A percentile compares a stretch with the other conserved stretches of the same genome.
These are phyloP conservation scores for Hippocampus comes DNA, from an alignment of 2,113 vertebrate genomes.

Conservation along the genomic window DNA sequence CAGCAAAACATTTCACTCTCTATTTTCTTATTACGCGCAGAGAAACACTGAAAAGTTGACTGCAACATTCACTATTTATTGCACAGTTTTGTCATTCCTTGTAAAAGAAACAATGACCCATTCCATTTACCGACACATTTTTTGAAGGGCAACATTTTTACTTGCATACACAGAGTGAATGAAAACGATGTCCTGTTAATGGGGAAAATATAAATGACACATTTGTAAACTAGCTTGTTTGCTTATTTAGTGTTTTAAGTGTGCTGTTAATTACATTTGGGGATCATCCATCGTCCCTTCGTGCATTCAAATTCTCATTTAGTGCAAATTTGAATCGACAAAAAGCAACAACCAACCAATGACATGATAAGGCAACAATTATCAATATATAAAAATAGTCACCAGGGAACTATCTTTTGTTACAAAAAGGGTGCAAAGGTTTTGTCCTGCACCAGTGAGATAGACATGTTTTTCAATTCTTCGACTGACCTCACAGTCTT, in stretches of 20 bases:
- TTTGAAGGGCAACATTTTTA: conserved; percentile 3
- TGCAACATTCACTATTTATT: conserved; percentile 76
- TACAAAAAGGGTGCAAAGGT: conserved; percentile 91
- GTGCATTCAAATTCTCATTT: conserved; percentile 69
- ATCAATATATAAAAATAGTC: conserved; percentile 81
- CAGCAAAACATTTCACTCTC: conserved; percentile 40
- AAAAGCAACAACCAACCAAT: conserved; percentile 41
- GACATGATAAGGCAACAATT: conserved; percentile 87
- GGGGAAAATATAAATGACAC: conserved; percentile 24
- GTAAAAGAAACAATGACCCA: conserved; percentile 2
- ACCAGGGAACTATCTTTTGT: conserved; percentile 67
- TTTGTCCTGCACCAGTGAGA: conserved; percentile 90
- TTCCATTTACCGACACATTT: conserved; percentile 5
- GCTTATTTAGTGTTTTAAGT: conserved; percentile 47
- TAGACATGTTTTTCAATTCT: conserved; percentile 88
- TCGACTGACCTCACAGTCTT: conserved; percentile 80
- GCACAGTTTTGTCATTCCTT: conserved; percentile 51
- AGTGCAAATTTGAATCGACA: conserved; percentile 82
- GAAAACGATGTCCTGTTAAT: not conserved
- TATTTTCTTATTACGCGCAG: conserved; percentile 34
- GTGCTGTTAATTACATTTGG: conserved; percentile 58
- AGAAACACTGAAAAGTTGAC: conserved; percentile 65
- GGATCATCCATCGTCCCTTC: conserved; percentile 36
- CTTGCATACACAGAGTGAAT: conserved; percentile 1
- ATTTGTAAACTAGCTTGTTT: conserved; percentile 47